Evolutionary conservation across 64 coral and sea anemone genomes (phyloP).

Genomic region (Orbicella faveolata): DNA sequence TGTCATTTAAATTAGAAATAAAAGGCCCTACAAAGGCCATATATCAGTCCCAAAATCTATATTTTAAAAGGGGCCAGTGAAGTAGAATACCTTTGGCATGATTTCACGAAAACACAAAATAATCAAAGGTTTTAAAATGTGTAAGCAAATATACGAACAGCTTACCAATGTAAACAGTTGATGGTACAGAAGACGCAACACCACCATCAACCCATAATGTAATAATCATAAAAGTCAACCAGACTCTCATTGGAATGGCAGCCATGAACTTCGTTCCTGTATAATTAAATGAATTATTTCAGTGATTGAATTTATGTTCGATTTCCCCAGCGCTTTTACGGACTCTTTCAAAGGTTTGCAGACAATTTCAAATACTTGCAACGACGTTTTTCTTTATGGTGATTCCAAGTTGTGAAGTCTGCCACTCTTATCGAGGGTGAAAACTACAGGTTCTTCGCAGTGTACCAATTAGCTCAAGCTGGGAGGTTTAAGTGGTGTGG

Average conservation of each 20-base stretch:
- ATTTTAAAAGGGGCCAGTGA: neutral
- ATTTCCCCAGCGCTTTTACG: too few relatives aligned
- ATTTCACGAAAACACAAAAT: neutral
- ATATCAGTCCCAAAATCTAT: too few relatives aligned
- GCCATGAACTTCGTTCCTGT: neutral
- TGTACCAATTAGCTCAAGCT: neutral
- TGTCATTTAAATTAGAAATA: neutral
- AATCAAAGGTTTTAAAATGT: too few relatives aligned
- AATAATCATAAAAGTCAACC: neutral
- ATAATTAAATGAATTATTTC: neutral
- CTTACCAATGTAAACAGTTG: constrained; percentile 16
- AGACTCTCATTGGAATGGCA: neutral
- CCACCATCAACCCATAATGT: neutral
- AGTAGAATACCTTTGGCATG: neutral
- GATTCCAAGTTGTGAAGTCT: too few relatives aligned
- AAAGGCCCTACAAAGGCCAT: too few relatives aligned
- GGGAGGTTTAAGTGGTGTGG: neutral
- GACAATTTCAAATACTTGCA: too few relatives aligned
- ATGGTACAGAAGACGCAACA: neutral
- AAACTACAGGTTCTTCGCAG: neutral
- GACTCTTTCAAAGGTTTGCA: too few relatives aligned
- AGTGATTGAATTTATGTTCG: neutral
- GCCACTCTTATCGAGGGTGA: too few relatives aligned
- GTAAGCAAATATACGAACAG: neutral
- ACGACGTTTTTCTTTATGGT: too few relatives aligned